Percentiles rank a stretch among this genome's conserved stretches.
phyloP scores from a whole-genome alignment of 2,113 vertebrate genomes.

The Corythornis vintsioides region DNA sequence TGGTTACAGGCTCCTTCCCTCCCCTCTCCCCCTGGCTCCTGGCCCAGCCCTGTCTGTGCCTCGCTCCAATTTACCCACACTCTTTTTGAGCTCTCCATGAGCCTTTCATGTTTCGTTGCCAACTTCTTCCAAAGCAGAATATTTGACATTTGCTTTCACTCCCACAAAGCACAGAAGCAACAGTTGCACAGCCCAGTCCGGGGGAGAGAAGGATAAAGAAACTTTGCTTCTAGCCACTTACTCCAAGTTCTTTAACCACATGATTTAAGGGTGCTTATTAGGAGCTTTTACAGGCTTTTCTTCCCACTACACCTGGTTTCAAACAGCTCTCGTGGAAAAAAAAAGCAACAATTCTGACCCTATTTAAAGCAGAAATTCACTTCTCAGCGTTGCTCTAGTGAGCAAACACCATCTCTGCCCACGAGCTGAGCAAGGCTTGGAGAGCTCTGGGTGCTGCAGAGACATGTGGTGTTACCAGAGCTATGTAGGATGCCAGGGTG shows the following conservation, averaged over 20 bases:
- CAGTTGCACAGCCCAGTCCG: conserved; percentile 9
- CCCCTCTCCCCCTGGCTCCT: conserved; percentile 21
- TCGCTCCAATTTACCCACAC: background rate
- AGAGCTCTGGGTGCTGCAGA: background rate
- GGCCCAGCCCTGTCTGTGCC: conserved; percentile 31
- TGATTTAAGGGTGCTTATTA: background rate
- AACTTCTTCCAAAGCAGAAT: conserved; percentile 46
- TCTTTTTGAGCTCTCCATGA: conserved; percentile 20
- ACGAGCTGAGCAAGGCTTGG: background rate
- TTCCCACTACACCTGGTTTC: background rate
- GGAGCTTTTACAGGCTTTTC: background rate
- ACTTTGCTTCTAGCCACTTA: conserved; percentile 5
- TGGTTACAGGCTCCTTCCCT: background rate
- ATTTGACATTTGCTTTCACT: conserved; percentile 69
- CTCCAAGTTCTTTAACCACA: background rate
- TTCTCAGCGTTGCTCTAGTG: background rate
- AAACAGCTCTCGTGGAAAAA: background rate
- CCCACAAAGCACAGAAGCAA: conserved; percentile 64
- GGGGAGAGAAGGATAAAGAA: conserved; percentile 39
- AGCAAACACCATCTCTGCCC: background rate
- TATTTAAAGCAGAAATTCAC: background rate
- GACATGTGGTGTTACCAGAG: background rate
- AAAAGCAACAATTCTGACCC: background rate
- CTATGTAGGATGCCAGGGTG: fast-evolving
- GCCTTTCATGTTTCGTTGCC: conserved; percentile 47